Evolutionary conservation across 2,113 vertebrate genomes (phyloP).

Genomic region (Phalacrocorax carbo): DNA sequence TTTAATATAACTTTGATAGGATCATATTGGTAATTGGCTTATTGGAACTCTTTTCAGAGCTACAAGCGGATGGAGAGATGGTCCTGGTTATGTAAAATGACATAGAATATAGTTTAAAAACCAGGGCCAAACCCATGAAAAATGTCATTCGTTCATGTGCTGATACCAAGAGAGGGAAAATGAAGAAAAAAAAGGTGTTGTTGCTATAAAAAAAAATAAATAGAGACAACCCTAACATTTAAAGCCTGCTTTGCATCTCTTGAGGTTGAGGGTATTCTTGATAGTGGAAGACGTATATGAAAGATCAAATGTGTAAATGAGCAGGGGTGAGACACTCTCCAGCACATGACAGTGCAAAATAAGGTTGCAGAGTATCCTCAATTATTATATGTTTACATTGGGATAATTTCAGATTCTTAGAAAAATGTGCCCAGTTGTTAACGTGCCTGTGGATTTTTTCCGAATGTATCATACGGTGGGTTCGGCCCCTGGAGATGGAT

Average conservation of each 20-base stretch:
- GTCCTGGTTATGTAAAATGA: not conserved
- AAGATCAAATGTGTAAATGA: not conserved
- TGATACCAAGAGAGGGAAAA: not conserved
- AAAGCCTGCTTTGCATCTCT: not conserved
- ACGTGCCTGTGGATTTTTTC: not conserved
- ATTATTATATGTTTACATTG: not conserved
- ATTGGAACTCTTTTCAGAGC: not conserved
- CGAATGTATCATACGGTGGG: not conserved
- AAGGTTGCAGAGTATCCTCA: not conserved
- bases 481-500: not conserved
- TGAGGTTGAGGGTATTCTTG: not conserved
- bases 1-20: not conserved
- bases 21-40: not conserved
- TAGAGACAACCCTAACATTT: not conserved
- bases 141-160: not conserved
- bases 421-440: not conserved
- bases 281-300: not conserved
- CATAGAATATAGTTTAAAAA: not conserved
- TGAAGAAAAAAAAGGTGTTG: not conserved
- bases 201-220: not conserved
- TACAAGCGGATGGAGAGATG: not conserved
- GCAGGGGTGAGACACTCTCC: not conserved
- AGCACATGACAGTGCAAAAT: not conserved
- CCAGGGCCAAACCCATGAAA: not conserved
- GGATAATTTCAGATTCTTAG: not conserved